A percentile compares a stretch with the other conserved stretches of the same genome.
Conservation (phyloP, 1,140 invertebrate species). For the Paraescarpia echinospica region DNA sequence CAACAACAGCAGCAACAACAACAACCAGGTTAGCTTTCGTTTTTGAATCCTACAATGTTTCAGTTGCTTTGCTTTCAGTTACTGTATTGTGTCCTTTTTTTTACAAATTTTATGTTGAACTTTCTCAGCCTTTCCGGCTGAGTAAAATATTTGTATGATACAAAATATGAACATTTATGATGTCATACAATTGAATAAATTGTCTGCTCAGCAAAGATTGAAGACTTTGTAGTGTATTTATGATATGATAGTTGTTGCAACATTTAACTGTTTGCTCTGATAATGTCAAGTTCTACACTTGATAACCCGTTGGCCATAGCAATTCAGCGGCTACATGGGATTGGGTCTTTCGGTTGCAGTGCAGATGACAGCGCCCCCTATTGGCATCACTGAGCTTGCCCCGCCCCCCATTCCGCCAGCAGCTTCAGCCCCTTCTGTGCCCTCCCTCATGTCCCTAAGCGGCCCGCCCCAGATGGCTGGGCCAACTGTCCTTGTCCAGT, state of each 20-base stretch:
- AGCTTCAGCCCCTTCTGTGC: neutral
- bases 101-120: neutral
- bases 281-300: neutral
- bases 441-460: neutral
- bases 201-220: too few species aligned
- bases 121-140: too few species aligned
- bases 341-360: neutral
- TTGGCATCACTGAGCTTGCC: neutral
- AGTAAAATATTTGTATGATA: too few species aligned
- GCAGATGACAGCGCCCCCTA: neutral
- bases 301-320: too few species aligned
- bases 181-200: neutral
- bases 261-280: neutral
- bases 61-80: neutral
- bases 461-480: neutral
- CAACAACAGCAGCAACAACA: constrained; percentile 2
- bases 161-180: neutral
- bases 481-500: neutral
- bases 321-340: neutral
- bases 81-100: neutral
- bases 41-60: neutral
- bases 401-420: neutral
- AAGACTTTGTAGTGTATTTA: too few species aligned
- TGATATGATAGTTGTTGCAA: neutral
- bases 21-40: neutral